Evolutionary conservation across 2,888 invertebrate species (phyloP).

Genomic region (Cenopis cana): DNA sequence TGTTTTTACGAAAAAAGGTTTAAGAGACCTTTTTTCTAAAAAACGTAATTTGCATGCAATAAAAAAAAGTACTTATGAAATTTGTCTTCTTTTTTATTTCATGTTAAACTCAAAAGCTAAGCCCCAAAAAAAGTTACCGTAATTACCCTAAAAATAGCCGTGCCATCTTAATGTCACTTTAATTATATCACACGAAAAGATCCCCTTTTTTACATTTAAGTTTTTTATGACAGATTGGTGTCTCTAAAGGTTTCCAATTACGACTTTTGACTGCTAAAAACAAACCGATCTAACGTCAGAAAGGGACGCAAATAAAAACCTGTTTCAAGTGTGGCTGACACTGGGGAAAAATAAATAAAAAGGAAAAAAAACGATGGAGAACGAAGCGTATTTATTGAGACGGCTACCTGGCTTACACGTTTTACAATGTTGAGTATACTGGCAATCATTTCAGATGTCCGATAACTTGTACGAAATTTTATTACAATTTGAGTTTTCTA

Average conservation of each 20-base stretch:
- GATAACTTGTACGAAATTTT: not conserved
- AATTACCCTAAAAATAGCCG: constrained; percentile 28
- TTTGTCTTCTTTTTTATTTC: not conserved
- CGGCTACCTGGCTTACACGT: constrained; percentile 56
- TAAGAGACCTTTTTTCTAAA: no score
- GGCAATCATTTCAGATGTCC: constrained; percentile 16
- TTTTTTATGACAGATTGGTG: constrained; percentile 32
- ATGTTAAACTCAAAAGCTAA: not conserved
- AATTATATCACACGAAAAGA: constrained; percentile 31
- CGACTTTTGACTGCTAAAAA: constrained; percentile 46
- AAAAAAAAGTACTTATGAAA: not conserved
- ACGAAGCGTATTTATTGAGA: constrained; percentile 54
- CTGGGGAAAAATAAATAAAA: constrained; percentile 48
- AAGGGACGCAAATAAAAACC: constrained; percentile 46
- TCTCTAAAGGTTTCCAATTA: constrained; percentile 40
- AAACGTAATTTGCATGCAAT: constrained; percentile 1
- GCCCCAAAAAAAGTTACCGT: not conserved
- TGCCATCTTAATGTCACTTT: constrained; percentile 31
- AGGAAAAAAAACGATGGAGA: constrained; percentile 46
- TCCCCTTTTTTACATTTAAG: constrained; percentile 18
- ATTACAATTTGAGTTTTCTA: constrained; percentile 6
- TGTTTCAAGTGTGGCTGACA: constrained; percentile 50
- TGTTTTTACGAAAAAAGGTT: not conserved
- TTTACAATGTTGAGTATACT: constrained; percentile 46
- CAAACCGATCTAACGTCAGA: constrained; percentile 50